These are phyloP conservation scores for Daboia siamensis DNA, from an alignment of 2,113 vertebrate species.

Conservation along the genomic window DNA sequence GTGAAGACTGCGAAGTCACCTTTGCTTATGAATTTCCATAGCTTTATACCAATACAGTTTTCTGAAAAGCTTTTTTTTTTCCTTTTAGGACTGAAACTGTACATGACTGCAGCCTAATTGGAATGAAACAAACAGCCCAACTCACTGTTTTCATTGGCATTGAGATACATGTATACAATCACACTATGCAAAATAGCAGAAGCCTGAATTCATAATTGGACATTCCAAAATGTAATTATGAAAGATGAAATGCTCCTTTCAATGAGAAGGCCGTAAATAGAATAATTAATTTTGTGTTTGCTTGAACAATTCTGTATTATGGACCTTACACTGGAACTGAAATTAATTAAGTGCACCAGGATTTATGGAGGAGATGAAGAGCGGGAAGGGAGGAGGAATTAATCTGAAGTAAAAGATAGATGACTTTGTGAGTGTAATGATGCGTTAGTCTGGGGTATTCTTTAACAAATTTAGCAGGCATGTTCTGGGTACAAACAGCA, in stretches of 20 bases:
- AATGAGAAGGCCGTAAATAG: constrained; percentile 99
- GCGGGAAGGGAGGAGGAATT: constrained; percentile 92
- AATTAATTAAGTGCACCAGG: constrained; percentile 99
- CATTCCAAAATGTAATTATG: constrained; percentile 99
- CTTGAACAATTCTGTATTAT: constrained; percentile 99
- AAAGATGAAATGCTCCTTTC: constrained; percentile 99
- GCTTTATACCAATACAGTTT: constrained; percentile 35
- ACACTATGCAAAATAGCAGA: constrained; percentile 77
- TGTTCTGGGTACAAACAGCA: constrained; percentile 79
- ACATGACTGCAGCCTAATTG: constrained; percentile 44
- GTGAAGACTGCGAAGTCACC: constrained; percentile 8
- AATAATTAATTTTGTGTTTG: constrained; percentile 99
- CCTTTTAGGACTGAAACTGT: constrained; percentile 28
- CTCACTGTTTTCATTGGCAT: constrained; percentile 60
- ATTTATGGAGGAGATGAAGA: constrained; percentile 97
- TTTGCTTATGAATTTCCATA: constrained; percentile 14
- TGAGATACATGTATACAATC: constrained; percentile 67
- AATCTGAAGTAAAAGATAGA: constrained; percentile 97
- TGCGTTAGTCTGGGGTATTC: constrained; percentile 84
- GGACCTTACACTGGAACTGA: constrained; percentile 92
- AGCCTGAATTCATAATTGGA: constrained; percentile 92
- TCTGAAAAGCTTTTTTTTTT: constrained; percentile 57
- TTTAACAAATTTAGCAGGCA: constrained; percentile 95
- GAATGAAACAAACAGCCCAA: constrained; percentile 57
- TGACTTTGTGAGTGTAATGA: constrained; percentile 96